Conservation (phyloP, 2,797 vertebrate genomes). For the Phylloscopus collybita region DNA sequence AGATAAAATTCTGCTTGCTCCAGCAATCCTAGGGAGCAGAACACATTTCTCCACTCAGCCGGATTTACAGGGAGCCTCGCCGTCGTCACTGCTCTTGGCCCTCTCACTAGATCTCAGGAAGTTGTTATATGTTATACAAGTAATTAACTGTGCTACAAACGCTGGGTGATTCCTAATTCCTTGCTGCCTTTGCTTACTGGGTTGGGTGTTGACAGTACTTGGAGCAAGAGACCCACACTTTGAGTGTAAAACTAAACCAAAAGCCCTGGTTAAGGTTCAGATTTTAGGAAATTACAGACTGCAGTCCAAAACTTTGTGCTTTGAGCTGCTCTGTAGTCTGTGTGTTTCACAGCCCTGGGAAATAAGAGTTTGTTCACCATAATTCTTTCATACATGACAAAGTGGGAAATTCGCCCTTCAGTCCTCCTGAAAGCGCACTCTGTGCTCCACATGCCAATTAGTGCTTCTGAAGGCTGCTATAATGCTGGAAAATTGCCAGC, state of each 20-base stretch:
- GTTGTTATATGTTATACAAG: not conserved
- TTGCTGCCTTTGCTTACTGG: constrained; percentile 9
- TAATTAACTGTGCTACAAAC: constrained; percentile 12
- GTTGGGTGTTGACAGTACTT: constrained; percentile 51
- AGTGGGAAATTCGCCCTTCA: not conserved
- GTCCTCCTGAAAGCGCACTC: not conserved
- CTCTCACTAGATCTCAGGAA: constrained; percentile 15
- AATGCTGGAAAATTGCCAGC: not conserved
- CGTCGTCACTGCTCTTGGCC: not conserved
- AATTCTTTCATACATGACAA: not conserved
- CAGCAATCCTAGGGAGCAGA: not conserved
- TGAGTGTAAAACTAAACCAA: constrained; percentile 23
- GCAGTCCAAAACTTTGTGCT: not conserved
- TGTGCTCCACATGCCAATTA: not conserved
- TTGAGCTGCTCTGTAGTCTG: not conserved
- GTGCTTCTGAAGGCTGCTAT: not conserved
- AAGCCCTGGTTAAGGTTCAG: constrained; percentile 26
- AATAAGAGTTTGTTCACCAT: not conserved
- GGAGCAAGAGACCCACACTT: not conserved
- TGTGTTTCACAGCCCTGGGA: not conserved
- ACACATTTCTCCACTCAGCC: not conserved
- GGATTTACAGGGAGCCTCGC: not conserved
- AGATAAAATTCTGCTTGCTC: not conserved
- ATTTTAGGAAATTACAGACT: constrained; percentile 34
- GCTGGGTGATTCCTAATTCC: not conserved